Percentiles rank a stretch among this genome's conserved stretches.
Evolutionary conservation across 2,888 invertebrate species (phyloP).

Genomic region (Agrypnus murinus): DNA sequence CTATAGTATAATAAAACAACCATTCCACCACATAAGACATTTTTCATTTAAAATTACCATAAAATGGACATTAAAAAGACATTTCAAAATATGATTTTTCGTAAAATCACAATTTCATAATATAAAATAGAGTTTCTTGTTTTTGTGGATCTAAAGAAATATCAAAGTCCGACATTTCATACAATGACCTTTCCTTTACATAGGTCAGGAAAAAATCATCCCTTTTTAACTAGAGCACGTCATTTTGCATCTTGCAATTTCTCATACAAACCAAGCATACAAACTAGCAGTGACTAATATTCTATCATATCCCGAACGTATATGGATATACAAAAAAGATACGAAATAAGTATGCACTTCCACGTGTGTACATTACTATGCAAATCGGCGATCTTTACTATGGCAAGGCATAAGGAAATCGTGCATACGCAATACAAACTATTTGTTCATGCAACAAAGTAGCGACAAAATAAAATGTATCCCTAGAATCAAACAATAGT

Average conservation of each 20-base stretch:
- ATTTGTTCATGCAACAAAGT: constrained; percentile 16
- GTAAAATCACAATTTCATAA: no score
- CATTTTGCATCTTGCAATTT: no score
- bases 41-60: no score
- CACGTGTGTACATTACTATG: constrained; percentile 29
- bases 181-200: constrained; percentile 30
- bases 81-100: no score
- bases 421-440: constrained; percentile 9
- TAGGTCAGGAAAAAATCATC: constrained; percentile 19
- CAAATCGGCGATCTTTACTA: constrained; percentile 27
- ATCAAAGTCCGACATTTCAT: constrained; percentile 31
- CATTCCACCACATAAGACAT: no score
- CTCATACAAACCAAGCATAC: no score
- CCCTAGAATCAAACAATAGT: not conserved
- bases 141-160: constrained; percentile 28
- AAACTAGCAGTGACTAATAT: not conserved
- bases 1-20: no score
- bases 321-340: constrained; percentile 9
- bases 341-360: constrained; percentile 16
- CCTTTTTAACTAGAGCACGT: constrained; percentile 10
- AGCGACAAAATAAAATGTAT: constrained; percentile 4
- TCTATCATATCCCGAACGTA: not conserved
- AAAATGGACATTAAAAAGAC: no score
- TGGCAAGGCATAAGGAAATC: constrained; percentile 9
- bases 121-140: no score